Conservation (phyloP, 2,888 invertebrate species). For the Sinopyrophorus schimmeli region DNA sequence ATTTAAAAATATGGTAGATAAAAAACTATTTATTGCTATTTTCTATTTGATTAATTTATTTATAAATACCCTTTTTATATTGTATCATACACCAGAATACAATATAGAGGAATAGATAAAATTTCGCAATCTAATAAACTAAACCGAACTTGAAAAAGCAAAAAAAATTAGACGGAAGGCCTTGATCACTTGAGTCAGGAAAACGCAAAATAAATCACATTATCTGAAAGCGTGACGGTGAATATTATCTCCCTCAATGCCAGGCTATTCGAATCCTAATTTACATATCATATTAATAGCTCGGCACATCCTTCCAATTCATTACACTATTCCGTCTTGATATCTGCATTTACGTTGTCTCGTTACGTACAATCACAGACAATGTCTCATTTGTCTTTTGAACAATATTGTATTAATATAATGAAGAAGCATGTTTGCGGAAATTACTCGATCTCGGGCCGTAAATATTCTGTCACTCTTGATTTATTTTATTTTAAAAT, state of each 20-base stretch:
- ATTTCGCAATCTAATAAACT: no score
- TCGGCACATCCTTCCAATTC: conserved; percentile 27
- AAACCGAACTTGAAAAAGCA: background rate
- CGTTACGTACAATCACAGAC: conserved; percentile 21
- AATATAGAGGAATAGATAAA: no score
- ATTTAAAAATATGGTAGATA: no score
- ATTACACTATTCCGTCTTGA: conserved; percentile 22
- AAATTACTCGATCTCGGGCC: no score
- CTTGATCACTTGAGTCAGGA: conserved; percentile 22
- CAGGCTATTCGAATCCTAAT: conserved; percentile 23
- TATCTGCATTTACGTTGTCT: conserved; percentile 23
- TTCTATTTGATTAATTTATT: no score
- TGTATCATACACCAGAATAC: no score
- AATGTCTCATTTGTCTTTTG: conserved; percentile 15
- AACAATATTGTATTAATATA: conserved; percentile 17
- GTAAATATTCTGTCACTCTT: no score
- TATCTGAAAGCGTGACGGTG: conserved; percentile 24
- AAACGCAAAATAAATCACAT: conserved; percentile 25
- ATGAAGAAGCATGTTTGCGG: conserved; percentile 11
- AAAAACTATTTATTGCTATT: no score
- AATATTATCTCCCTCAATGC: conserved; percentile 23
- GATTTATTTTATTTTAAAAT: no score
- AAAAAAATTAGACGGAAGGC: conserved; percentile 9
- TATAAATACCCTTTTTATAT: no score
- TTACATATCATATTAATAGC: conserved; percentile 27